phyloP scores from a whole-genome alignment of 2,888 invertebrate species.

The Drosophila barbarae region DNA sequence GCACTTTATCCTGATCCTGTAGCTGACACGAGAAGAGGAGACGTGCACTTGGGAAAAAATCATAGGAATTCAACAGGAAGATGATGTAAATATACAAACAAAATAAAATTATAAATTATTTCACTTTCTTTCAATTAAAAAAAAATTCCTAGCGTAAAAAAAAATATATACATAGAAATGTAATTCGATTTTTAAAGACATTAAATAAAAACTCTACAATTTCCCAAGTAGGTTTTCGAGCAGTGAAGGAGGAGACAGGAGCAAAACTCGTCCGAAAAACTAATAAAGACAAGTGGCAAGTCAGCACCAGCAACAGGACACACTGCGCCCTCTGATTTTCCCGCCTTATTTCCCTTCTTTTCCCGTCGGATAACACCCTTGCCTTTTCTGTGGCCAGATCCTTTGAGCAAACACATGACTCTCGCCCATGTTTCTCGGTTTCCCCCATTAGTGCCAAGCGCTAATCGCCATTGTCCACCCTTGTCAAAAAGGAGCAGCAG shows the following conservation, averaged over 20 bases:
- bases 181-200: neutral
- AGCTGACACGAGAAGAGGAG: conserved; percentile 31
- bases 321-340: neutral
- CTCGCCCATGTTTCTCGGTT: conserved; percentile 13
- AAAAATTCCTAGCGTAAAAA: neutral
- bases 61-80: neutral
- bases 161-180: neutral
- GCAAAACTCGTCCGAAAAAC: conserved; percentile 62
- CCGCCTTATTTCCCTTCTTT: conserved; percentile 14
- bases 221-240: neutral
- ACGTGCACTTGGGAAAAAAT: neutral
- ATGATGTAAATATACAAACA: neutral
- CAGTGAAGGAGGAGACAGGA: conserved; percentile 24
- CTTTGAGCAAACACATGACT: conserved; percentile 72
- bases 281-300: conserved; percentile 75
- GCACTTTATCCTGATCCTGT: conserved; percentile 49
- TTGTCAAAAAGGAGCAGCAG: conserved; percentile 57
- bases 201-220: neutral
- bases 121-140: neutral
- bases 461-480: conserved; percentile 75
- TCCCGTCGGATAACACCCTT: conserved; percentile 2
- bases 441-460: conserved; percentile 67
- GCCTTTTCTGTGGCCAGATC: conserved; percentile 44
- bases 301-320: conserved; percentile 53
- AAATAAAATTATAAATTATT: neutral